A percentile compares a stretch with the other conserved stretches of the same genome.
These are phyloP conservation scores for Epirrhoe tristata DNA, from an alignment of 2,888 invertebrate genomes.

Conservation along the genomic window DNA sequence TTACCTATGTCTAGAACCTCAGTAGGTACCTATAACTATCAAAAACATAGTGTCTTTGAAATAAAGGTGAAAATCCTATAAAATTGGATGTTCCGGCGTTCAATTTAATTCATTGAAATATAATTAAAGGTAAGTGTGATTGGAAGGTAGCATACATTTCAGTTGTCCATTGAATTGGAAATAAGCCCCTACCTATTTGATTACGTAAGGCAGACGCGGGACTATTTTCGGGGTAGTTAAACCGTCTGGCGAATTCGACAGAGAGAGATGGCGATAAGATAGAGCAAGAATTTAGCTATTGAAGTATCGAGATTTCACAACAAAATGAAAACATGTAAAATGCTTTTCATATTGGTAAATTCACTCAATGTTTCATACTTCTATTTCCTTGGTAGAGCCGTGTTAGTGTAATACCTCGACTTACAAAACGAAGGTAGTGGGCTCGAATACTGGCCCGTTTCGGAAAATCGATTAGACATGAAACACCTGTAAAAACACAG, in stretches of 20 bases:
- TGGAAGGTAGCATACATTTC: constrained; percentile 8
- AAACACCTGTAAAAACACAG: no score
- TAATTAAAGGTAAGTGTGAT: constrained; percentile 20
- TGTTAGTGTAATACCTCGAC: no score
- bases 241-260: constrained; percentile 9
- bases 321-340: no score
- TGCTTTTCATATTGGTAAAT: no score
- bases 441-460: no score
- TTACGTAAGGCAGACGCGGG: constrained; percentile 10
- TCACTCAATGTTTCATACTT: no score
- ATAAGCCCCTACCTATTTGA: constrained; percentile 1
- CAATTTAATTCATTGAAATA: neutral
- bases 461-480: no score
- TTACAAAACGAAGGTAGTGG: no score
- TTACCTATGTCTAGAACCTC: neutral
- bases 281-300: neutral
- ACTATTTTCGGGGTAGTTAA: constrained; percentile 14
- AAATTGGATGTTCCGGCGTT: neutral
- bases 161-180: constrained; percentile 6
- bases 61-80: neutral
- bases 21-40: neutral
- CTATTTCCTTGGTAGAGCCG: no score
- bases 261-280: neutral
- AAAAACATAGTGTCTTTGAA: no score
- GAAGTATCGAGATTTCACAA: neutral